These are phyloP conservation scores for Plagodis pulveraria DNA, from an alignment of 2,888 invertebrate species.

Conservation along the genomic window DNA sequence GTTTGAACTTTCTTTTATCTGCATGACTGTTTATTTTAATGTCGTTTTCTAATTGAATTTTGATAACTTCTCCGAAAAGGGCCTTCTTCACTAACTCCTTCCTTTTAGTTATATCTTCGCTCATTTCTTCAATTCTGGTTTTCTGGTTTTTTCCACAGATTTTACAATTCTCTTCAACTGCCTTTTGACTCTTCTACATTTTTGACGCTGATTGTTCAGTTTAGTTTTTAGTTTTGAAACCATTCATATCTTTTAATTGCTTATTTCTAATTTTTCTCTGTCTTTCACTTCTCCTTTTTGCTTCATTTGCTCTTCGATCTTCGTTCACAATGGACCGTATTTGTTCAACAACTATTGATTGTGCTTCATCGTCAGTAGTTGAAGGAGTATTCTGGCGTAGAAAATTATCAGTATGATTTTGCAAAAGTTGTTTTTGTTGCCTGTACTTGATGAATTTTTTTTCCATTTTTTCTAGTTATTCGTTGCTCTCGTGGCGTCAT, in stretches of 20 bases:
- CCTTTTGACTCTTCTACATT: slow-evolving; percentile 32
- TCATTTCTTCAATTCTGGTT: no score
- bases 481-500: slow-evolving; percentile 28
- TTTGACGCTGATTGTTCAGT: slow-evolving; percentile 36
- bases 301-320: slow-evolving; percentile 33
- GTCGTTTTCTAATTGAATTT: slow-evolving; percentile 32
- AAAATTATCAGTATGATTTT: no score
- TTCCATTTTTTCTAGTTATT: slow-evolving; percentile 33
- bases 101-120: no score
- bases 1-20: slow-evolving; percentile 27
- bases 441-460: slow-evolving; percentile 33
- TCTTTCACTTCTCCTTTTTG: slow-evolving; percentile 33
- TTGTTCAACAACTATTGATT: slow-evolving; percentile 1
- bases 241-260: slow-evolving; percentile 31
- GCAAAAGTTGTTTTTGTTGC: no score
- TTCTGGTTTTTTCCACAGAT: no score
- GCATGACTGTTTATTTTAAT: slow-evolving; percentile 20
- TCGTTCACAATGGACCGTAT: slow-evolving; percentile 16
- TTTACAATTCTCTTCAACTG: slow-evolving; percentile 32
- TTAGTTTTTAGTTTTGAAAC: slow-evolving; percentile 34
- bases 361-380: slow-evolving; percentile 31
- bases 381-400: slow-evolving; percentile 32
- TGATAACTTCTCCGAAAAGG: slow-evolving; percentile 32
- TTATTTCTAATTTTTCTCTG: slow-evolving; percentile 32
- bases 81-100: no score